phyloP scores from a whole-genome alignment of 2,888 invertebrate species.

The Rhamnusium bicolor region DNA sequence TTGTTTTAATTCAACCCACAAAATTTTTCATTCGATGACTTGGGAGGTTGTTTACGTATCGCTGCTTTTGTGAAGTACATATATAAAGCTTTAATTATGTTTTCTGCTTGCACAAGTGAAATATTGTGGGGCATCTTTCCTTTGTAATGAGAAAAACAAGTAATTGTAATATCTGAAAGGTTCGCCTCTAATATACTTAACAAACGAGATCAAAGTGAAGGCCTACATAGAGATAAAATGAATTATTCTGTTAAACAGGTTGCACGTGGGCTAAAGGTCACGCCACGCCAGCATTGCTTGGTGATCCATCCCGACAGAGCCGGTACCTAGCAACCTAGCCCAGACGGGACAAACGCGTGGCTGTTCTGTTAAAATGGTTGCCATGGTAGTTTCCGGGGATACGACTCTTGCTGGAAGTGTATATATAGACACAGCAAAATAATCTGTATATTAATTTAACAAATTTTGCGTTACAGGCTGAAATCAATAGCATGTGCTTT shows the following conservation, averaged over 20 bases:
- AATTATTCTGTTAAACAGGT: background rate
- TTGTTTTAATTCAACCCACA: too few species aligned
- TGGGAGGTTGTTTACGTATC: too few species aligned
- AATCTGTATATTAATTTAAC: background rate
- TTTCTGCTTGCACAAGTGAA: too few species aligned
- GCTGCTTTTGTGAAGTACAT: too few species aligned
- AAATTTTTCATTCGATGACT: too few species aligned
- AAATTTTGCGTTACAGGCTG: background rate
- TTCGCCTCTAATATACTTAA: background rate
- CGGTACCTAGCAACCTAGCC: background rate
- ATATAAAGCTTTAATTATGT: too few species aligned
- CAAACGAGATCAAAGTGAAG: background rate
- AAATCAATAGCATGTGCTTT: background rate
- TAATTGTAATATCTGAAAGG: background rate
- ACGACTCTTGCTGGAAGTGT: background rate
- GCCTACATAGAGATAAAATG: background rate
- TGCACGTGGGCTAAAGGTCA: background rate
- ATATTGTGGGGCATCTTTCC: background rate
- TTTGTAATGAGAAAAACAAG: background rate
- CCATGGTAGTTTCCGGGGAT: slow-evolving; percentile 5
- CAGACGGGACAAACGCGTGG: background rate
- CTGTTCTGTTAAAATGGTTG: background rate
- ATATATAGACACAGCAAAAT: background rate
- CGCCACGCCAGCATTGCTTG: background rate
- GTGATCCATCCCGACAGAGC: background rate